Evolutionary conservation across 2,888 invertebrate genomes (phyloP), one percentile per base, ranked within the genome.

Genomic region (Eucriotettix oculatus): DNA sequence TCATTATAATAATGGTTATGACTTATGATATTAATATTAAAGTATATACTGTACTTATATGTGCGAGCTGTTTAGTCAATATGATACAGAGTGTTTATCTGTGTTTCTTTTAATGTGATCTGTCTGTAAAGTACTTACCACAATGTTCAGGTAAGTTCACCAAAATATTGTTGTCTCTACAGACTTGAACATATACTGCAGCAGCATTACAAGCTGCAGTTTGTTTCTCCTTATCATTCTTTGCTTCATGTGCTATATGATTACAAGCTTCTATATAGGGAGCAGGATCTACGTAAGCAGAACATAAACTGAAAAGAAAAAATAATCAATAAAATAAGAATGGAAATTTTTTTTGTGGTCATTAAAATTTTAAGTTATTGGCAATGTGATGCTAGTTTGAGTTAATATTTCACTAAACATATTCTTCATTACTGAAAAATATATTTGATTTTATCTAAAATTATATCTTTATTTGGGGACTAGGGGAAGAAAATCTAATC

Each of bases 241-340:
- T 14, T 17, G 58, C 58, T 42, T 61, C 72, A 16, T 72, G 71
- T 0, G 80, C 77, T 52, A 87, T 83, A 69, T 84, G 82, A 68
- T 87, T 81, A 71, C 95, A 95, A 43, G 87, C 87, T 69, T 81
- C 78, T 68, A 87, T 82, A 73, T 73, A 85, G 12, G 71, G 67
- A 11, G 66, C 64, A 29, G 79, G 75, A 62, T 75, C 71, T 12
- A 80, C 75, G 66, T 74, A 72, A 63, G 72, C 71, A 71, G 78
- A 80, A 70, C 81, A 54, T 42, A 61, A 42, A 14, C 61, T 61
- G 58, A 9, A 53, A 44, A 14, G 10, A 44, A 44, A 11, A 44
- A 44, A 44, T 10, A n/a, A n/a, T n/a, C n/a, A n/a, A n/a, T n/a
- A n/a, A n/a, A n/a, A 44, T 10, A 44, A 44, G 14, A 44, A 44